Evolutionary conservation across 92 coral and sea anemone genomes (phyloP).

Genomic region (Bergia puertoricense): DNA sequence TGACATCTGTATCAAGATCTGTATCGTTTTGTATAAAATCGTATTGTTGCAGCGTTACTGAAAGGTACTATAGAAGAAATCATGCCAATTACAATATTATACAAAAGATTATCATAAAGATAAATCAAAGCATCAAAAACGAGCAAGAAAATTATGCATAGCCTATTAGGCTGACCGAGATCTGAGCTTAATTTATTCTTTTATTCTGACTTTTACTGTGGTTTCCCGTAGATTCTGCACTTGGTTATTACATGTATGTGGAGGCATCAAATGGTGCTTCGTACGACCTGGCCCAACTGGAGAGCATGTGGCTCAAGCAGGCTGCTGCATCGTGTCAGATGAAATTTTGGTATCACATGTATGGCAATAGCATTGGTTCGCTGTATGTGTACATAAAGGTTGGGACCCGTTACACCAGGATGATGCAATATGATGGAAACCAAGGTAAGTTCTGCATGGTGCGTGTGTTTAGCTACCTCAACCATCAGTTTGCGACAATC

Average conservation of each 20-base stretch:
- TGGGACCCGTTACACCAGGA: conserved; percentile 69
- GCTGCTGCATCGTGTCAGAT: conserved; percentile 83
- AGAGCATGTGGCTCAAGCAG: conserved; percentile 80
- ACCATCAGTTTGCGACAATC: too few relatives aligned
- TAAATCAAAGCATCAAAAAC: not conserved
- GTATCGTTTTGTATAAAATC: too few relatives aligned
- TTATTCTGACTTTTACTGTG: not conserved
- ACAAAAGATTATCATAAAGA: too few relatives aligned
- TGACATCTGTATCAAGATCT: too few relatives aligned
- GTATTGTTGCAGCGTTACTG: too few relatives aligned
- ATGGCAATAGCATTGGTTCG: conserved; percentile 82
- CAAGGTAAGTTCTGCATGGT: conserved; percentile 62
- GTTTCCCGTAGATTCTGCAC: conserved; percentile 69
- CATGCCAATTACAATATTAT: too few relatives aligned
- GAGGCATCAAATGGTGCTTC: conserved; percentile 88
- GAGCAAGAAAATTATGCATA: not conserved
- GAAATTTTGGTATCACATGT: conserved; percentile 98
- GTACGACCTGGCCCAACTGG: conserved; percentile 81
- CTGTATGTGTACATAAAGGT: conserved; percentile 85
- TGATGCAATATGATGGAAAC: conserved; percentile 78
- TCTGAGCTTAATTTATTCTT: not conserved
- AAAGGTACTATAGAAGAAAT: too few relatives aligned
- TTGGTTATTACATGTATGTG: conserved; percentile 93
- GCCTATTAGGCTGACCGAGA: not conserved
- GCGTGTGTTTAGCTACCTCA: too few relatives aligned